These are phyloP conservation scores for Leptosomus discolor DNA, from an alignment of 2,113 vertebrate genomes.

Conservation along the genomic window DNA sequence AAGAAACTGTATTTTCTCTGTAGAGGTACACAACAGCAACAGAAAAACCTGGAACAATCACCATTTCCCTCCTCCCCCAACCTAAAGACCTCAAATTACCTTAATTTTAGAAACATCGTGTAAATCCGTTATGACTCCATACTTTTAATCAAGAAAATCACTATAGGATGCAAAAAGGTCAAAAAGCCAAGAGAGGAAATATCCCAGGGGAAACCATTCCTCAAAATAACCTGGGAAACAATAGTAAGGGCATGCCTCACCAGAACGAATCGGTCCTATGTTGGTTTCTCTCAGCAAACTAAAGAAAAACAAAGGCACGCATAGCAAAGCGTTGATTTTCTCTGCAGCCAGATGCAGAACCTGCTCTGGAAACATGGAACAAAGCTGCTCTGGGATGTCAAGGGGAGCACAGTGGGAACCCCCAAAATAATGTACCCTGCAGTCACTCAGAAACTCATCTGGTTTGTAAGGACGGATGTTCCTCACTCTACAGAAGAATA, in stretches of 20 bases:
- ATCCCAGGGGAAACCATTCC: background rate
- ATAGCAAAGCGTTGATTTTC: background rate
- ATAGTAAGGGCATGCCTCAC: background rate
- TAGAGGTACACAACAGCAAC: rapidly evolving
- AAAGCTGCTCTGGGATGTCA: slow-evolving; percentile 18
- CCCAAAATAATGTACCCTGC: background rate
- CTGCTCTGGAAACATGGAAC: background rate
- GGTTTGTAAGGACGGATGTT: background rate
- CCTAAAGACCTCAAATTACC: background rate
- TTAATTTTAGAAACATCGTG: background rate
- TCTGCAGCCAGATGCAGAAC: slow-evolving; percentile 26
- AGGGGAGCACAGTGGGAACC: slow-evolving; percentile 17
- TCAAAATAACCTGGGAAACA: slow-evolving; percentile 39
- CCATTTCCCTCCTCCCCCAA: background rate
- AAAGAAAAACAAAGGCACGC: slow-evolving; percentile 31
- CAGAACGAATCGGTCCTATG: background rate
- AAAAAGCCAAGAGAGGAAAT: background rate
- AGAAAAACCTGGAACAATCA: background rate
- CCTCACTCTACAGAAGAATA: background rate
- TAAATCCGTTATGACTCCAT: background rate
- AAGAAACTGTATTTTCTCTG: background rate
- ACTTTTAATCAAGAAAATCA: background rate
- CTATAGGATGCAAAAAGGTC: slow-evolving; percentile 32
- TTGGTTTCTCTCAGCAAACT: background rate
- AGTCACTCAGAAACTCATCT: background rate